Evolutionary conservation across 2,888 invertebrate species (phyloP), one percentile per base, ranked within the genome.

Genomic region (Amblyjoppa fuscipennis): DNA sequence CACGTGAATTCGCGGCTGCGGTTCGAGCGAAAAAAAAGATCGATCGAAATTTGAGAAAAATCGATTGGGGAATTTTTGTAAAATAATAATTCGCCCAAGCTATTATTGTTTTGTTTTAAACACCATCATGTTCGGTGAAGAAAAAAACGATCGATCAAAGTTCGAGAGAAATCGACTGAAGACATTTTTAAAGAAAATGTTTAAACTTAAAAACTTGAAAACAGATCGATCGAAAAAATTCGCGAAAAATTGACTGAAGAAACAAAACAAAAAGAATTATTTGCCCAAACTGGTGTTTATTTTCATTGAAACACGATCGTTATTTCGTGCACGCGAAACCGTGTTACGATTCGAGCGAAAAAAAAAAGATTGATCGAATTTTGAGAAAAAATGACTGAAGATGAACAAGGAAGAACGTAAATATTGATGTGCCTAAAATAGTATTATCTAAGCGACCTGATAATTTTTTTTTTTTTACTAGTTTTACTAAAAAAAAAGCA

Each of bases 31-130:
- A 61, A 61, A 59, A 59, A 59, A 59, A 59, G 3, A 59, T 25
- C 20, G 11, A 59, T 20, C 28, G 59, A 59, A 59, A 11, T 61
- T 28, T 13, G 3, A 34, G 61, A 68, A 75, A 79, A 69, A 53
- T 69, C 76, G 80, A 64, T 56, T 83, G 49, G 53, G 28, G 25
- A 89, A 2, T 34, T 34, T 20, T 20, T 0, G 20, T 20, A 20
- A 20, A 20, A 20, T 20, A 20, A 20, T 31, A 86, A 70, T 88
- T 80, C 82, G 70, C 83, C 78, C 87, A 86, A 38, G 70, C 13
- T 77, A 77, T 76, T 73, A 76, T 73, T 81, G 28, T 1, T 31
- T 31, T 31, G 3, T 31, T 1, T 31, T 31, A 31, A 31, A 56
- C 1, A 4, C 5, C 0, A 51, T 1, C 16, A 3, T 31, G 3